Evolutionary conservation across 2,113 vertebrate species (phyloP).

Genomic region (Merops nubicus): DNA sequence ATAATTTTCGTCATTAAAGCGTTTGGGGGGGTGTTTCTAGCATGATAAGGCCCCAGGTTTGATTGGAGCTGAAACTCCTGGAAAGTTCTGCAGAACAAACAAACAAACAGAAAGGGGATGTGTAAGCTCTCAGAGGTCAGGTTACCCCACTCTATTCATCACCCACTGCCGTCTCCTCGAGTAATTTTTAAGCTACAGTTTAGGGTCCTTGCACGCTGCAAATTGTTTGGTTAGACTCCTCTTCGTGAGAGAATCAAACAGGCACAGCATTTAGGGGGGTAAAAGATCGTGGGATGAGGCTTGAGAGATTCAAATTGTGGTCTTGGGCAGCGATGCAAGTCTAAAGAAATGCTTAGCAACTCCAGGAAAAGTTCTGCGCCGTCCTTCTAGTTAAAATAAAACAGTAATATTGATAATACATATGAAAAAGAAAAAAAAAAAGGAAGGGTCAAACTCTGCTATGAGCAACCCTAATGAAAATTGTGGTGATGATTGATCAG

Average conservation of each 20-base stretch:
- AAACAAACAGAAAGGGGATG: slow-evolving; percentile 26
- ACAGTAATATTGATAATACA: not conserved
- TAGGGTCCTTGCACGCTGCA: not conserved
- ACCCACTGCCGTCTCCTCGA: not conserved
- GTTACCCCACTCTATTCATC: not conserved
- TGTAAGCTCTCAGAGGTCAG: not conserved
- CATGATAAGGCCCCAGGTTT: not conserved
- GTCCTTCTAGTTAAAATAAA: not conserved
- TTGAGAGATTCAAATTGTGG: not conserved
- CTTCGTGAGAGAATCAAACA: not conserved
- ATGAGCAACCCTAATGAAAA: not conserved
- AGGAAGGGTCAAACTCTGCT: not conserved
- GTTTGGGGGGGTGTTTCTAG: too few species aligned
- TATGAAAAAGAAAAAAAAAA: not conserved
- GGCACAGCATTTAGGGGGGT: not conserved
- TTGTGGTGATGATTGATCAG: not conserved
- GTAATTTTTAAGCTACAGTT: not conserved
- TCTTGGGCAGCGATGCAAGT: not conserved
- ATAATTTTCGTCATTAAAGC: rapidly evolving
- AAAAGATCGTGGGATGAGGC: not conserved
- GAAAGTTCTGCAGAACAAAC: not conserved
- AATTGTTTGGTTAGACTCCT: not conserved
- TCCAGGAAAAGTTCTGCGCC: not conserved
- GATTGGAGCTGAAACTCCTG: not conserved
- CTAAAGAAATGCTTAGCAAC: not conserved